Evolutionary conservation across 2,888 invertebrate genomes (phyloP), one percentile per base, ranked within the genome.

Genomic region (Ypsolopha scabrella): DNA sequence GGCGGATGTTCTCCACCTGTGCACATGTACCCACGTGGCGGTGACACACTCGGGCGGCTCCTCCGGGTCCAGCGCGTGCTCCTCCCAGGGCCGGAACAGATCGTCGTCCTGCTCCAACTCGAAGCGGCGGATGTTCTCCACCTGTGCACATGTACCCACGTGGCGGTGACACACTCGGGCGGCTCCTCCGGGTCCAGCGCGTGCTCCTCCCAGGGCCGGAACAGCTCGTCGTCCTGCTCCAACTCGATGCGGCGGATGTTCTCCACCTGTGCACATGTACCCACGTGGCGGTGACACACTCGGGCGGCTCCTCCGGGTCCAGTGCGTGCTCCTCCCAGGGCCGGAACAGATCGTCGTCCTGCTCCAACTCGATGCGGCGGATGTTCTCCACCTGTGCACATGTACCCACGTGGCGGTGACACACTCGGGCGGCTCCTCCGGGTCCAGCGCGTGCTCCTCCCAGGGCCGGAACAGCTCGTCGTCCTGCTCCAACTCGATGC

Each of bases 1-100:
- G 61, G 7, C 89, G 73, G 46, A 88, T 71, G 65, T 90, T 92
- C 51, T 89, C 88, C 33, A 91, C 90, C 85, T 85, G 44, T 52
- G 7, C 13, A 41, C 41, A 41, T 7, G 10, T 41, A 11, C 41
- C 7, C 8, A 11, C 6, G 1, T 33, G 9, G 7, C 41, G 7
- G 35, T 10, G 34, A 9, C 50, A 1, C 35, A 7, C 51, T 14
- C n/a, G 33, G 51, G 56, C 9, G 50, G 56, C 48, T 52, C 61
- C 33, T 58, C 64, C 7, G 54, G 52, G 49, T 50, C 58, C 51
- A 24, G 41, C n/a, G n/a, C n/a, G n/a, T n/a, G 41, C 60, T 85
- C 71, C 55, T 73, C 67, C 90, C 90, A 90, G 7, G 90, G 90
- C 34, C 66, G 64, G 68, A 90, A 88, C 8, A 79, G 58, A 58